A percentile compares a stretch with the other conserved stretches of the same genome.
These are phyloP conservation scores for Gulo gulo DNA, from an alignment of 2,113 vertebrate species.

Conservation along the genomic window DNA sequence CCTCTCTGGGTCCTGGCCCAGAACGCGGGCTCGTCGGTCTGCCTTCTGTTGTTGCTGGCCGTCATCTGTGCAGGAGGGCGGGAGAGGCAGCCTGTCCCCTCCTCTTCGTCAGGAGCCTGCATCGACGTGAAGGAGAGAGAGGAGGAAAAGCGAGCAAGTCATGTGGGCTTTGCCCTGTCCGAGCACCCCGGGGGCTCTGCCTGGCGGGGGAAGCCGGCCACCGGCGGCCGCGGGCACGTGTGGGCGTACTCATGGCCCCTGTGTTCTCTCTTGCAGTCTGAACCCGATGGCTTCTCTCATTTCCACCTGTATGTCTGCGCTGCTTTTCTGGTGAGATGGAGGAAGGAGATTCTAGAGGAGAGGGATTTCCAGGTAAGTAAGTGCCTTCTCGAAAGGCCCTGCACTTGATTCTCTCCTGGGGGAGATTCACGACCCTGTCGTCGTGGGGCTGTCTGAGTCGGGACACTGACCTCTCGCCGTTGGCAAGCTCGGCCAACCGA, in stretches of 20 bases:
- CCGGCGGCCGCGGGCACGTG: neutral
- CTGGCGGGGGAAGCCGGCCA: neutral
- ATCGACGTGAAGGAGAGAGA: neutral
- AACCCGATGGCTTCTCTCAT: constrained; percentile 97
- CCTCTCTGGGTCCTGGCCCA: neutral
- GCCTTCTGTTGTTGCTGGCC: fast-evolving
- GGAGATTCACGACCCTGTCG: neutral
- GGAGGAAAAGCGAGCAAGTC: fast-evolving
- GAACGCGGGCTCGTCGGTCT: neutral
- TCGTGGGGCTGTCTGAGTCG: neutral
- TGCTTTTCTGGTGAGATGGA: constrained; percentile 95
- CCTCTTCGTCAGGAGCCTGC: neutral
- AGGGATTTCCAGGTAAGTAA: constrained; percentile 94
- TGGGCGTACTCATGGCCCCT: neutral
- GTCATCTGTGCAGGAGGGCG: fast-evolving
- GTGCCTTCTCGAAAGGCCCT: neutral
- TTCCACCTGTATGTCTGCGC: constrained; percentile 98
- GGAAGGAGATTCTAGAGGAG: constrained; percentile 90
- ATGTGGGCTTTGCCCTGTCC: neutral
- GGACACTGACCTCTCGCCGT: neutral
- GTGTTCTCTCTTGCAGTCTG: constrained; percentile 85
- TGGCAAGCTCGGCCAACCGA: fast-evolving
- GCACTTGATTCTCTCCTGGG: neutral
- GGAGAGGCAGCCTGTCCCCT: too few relatives aligned
- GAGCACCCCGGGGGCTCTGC: neutral